A percentile compares a stretch with the other conserved stretches of the same genome.
Evolutionary conservation across 2,888 invertebrate species (phyloP).

Genomic region (Alentia gelatinosa): DNA sequence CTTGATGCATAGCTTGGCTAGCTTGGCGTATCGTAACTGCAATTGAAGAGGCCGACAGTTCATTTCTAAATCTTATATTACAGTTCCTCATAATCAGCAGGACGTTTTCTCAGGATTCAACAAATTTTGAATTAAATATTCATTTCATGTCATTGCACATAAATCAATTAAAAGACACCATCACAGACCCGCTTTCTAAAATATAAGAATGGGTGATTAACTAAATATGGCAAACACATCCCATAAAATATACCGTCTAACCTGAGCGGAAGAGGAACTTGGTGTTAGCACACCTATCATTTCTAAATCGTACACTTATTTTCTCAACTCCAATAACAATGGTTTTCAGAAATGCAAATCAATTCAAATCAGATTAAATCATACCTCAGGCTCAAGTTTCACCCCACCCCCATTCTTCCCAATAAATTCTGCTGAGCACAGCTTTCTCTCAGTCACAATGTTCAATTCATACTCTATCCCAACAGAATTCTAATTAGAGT

Average conservation of each 20-base stretch:
- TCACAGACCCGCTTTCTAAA: not conserved
- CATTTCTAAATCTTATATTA: not conserved
- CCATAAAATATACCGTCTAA: no score
- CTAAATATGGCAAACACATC: not conserved
- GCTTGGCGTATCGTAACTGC: conserved; percentile 36
- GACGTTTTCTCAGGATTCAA: not conserved
- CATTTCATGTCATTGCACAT: not conserved
- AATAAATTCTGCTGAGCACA: no score
- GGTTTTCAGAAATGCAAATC: conserved; percentile 1
- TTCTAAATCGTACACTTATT: not conserved
- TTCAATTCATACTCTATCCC: not conserved
- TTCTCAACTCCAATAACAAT: not conserved
- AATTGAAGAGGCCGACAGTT: not conserved
- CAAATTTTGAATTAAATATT: not conserved
- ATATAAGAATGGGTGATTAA: not conserved
- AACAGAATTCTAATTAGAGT: not conserved
- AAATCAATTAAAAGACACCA: not conserved
- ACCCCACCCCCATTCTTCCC: not conserved
- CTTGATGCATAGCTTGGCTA: conserved; percentile 37
- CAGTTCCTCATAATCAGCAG: not conserved
- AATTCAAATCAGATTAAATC: not conserved
- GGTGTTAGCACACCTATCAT: no score
- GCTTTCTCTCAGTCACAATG: no score
- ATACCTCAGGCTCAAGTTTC: not conserved
- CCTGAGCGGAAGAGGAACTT: no score